These are phyloP conservation scores for Drosophila bifasciata DNA, from an alignment of 1,140 invertebrate genomes.

Conservation along the genomic window DNA sequence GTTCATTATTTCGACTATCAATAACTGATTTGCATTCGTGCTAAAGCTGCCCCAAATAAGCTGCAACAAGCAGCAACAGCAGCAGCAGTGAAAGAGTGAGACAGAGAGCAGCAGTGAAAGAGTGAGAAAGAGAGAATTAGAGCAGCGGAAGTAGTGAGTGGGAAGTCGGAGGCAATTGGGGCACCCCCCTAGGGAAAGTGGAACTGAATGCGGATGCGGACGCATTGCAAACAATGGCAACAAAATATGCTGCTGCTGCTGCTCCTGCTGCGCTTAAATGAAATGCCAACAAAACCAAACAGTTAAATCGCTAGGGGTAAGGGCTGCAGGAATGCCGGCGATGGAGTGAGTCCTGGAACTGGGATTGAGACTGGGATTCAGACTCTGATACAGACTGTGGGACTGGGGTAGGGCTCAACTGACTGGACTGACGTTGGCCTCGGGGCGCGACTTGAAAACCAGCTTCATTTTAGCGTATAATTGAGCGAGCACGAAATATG, in stretches of 20 bases:
- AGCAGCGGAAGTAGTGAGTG: neutral
- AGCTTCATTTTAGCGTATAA: constrained; percentile 82
- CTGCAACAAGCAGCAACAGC: constrained; percentile 20
- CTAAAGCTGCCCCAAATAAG: constrained; percentile 62
- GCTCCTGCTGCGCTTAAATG: constrained; percentile 75
- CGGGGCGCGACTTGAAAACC: constrained; percentile 64
- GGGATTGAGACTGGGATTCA: constrained; percentile 10
- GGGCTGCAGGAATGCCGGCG: constrained; percentile 31
- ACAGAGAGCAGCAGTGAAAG: neutral
- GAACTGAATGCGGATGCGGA: constrained; percentile 49
- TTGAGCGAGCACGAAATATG: constrained; percentile 77
- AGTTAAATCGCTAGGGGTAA: constrained; percentile 57
- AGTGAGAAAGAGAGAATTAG: too few relatives aligned
- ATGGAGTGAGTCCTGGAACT: neutral
- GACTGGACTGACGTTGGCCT: constrained; percentile 51
- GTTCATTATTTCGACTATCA: constrained; percentile 75
- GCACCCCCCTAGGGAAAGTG: constrained; percentile 11
- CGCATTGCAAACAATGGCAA: constrained; percentile 75
- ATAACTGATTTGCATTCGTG: constrained; percentile 78
- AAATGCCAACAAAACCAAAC: constrained; percentile 78
- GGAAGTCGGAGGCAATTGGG: constrained; percentile 20
- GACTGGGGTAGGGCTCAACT: constrained; percentile 3
- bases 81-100: neutral
- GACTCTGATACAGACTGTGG: too few relatives aligned
- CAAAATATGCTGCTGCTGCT: constrained; percentile 74